These are phyloP conservation scores for Phaethon lepturus DNA, from an alignment of 2,113 vertebrate genomes.

Conservation along the genomic window DNA sequence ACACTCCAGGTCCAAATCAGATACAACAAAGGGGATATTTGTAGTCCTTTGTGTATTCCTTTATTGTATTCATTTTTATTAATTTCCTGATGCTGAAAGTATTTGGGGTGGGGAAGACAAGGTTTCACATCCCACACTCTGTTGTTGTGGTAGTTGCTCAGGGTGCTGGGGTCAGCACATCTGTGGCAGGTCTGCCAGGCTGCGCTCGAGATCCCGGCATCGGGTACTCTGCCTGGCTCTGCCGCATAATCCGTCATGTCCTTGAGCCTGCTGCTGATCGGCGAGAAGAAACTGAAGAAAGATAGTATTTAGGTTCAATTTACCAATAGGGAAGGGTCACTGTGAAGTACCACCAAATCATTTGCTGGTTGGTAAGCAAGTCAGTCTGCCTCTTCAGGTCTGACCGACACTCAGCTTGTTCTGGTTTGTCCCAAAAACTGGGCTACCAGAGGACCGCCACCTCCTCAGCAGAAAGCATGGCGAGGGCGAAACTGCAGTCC, in stretches of 20 bases:
- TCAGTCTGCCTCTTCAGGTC: not conserved
- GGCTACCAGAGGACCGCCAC: not conserved
- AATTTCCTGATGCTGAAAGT: conserved; percentile 57
- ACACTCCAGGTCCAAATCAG: conserved; percentile 54
- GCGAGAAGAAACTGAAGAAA: not conserved
- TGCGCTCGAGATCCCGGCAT: fast-evolving
- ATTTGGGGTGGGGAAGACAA: not conserved
- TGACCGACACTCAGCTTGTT: not conserved
- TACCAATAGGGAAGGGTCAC: not conserved
- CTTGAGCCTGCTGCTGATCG: not conserved
- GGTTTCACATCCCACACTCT: conserved; percentile 13
- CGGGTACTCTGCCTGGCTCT: not conserved
- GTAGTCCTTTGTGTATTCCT: conserved; percentile 49
- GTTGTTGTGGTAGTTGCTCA: not conserved
- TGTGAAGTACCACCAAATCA: not conserved
- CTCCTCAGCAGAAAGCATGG: not conserved
- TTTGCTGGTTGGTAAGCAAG: not conserved
- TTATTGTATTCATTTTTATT: conserved; percentile 58
- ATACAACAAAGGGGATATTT: conserved; percentile 56
- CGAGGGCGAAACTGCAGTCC: fast-evolving
- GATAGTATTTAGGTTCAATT: not conserved
- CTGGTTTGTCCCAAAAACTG: not conserved
- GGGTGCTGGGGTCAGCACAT: not conserved
- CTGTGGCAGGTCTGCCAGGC: not conserved
- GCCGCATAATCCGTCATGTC: fast-evolving